Percentiles rank a stretch among this genome's conserved stretches.
phyloP scores from a whole-genome alignment of 2,888 invertebrate genomes.

The Trichogramma dendrolimi region DNA sequence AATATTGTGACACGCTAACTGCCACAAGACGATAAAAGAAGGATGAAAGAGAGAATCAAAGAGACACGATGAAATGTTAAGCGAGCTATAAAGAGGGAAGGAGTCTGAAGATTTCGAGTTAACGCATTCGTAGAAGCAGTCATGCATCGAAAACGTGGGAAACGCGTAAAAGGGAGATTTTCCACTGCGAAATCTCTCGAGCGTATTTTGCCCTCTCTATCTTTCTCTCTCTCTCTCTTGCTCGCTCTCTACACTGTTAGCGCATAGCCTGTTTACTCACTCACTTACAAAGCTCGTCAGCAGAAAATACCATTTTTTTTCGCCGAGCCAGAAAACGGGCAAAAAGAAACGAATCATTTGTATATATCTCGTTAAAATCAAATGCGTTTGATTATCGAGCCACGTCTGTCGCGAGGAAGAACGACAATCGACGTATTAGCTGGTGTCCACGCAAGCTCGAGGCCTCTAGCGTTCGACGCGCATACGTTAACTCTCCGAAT shows the following conservation, averaged over 20 bases:
- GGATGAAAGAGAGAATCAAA: conserved; percentile 24
- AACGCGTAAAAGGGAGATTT: conserved; percentile 33
- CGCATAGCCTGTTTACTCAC: conserved; percentile 9
- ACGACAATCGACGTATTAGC: too few species aligned
- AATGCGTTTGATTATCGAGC: too few species aligned
- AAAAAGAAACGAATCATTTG: too few species aligned
- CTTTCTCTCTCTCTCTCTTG: conserved; percentile 11
- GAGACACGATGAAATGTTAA: conserved; percentile 23
- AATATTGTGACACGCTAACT: conserved; percentile 39
- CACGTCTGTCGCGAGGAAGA: too few species aligned
- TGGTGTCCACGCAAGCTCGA: too few species aligned
- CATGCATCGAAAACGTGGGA: conserved; percentile 40
- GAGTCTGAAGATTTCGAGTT: conserved; percentile 31
- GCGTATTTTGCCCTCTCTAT: conserved; percentile 30
- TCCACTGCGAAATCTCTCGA: conserved; percentile 28
- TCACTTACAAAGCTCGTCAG: background rate
- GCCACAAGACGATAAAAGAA: conserved; percentile 9
- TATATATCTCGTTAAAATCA: too few species aligned
- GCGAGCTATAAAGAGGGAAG: conserved; percentile 24
- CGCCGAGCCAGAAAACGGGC: background rate
- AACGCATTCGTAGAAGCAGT: conserved; percentile 33
- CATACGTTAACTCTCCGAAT: too few species aligned
- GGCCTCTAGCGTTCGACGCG: too few species aligned
- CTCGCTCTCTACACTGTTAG: conserved; percentile 3
- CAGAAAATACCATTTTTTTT: conserved; percentile 5